These are phyloP conservation scores for Eueremaeus valkanovi DNA, from an alignment of 2,888 invertebrate species.

Conservation along the genomic window DNA sequence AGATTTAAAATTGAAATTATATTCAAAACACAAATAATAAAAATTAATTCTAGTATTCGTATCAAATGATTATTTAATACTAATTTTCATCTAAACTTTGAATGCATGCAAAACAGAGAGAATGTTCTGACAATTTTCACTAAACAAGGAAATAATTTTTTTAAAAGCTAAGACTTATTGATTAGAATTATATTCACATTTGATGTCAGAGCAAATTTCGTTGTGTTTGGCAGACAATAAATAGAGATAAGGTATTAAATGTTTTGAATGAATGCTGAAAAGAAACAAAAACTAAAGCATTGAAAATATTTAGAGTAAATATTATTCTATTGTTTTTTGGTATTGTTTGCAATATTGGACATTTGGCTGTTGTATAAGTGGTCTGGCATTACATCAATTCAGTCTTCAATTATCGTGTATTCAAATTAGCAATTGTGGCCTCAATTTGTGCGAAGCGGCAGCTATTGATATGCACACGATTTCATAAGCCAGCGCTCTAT, in stretches of 20 bases:
- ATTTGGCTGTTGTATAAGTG: neutral
- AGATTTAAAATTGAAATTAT: too few relatives aligned
- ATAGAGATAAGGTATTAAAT: neutral
- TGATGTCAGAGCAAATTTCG: neutral
- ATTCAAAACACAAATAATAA: too few relatives aligned
- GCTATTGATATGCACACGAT: conserved; percentile 18
- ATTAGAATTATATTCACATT: neutral
- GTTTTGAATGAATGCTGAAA: neutral
- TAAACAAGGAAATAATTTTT: too few relatives aligned
- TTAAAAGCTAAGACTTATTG: neutral
- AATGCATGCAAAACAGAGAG: too few relatives aligned
- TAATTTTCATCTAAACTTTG: too few relatives aligned
- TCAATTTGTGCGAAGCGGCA: conserved; percentile 16
- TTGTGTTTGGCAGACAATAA: neutral
- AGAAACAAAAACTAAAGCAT: neutral
- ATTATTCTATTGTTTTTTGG: neutral
- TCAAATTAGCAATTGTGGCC: conserved; percentile 23
- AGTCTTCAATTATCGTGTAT: conserved; percentile 17
- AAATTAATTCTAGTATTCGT: too few relatives aligned
- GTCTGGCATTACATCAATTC: conserved; percentile 2
- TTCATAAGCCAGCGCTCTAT: neutral
- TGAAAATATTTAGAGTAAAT: conserved; percentile 8
- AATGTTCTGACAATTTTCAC: too few relatives aligned
- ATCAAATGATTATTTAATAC: too few relatives aligned
- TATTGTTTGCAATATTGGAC: neutral